Base-by-base conservation (phyloP, 1,140 invertebrate species). In the Oryctes rhinoceros region DNA sequence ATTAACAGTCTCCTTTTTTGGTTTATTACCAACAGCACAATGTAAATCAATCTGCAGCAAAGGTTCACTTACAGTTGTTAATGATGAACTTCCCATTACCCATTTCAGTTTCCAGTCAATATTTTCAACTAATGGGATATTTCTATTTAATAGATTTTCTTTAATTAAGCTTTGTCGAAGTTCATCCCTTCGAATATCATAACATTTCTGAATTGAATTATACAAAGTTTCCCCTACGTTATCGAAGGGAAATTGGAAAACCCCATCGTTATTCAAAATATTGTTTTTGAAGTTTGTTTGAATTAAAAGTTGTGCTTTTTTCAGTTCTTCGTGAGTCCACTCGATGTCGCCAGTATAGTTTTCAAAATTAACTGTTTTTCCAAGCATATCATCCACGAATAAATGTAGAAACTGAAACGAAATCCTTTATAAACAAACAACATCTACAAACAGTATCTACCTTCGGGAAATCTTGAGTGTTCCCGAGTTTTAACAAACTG, bases 51-150 rank as follows among this genome's bases (percentile, higher is more conserved):
- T 39, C 78, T 87, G 87, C 24, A 86, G 67, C n/a, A 86, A 78
- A 10, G 86, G 84, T 81, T 87, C 83, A 71, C 82, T 82, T n/a
- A 85, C 49, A 35, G 82, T 76, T 30, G 81, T 78, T 59, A 86
- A 80, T 47, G 83, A 85, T 15, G 87, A 87, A 80, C 83, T 85
- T 11, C 87, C 87, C 30, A 87, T 71, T 6, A 87, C 78, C 87
- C 86, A 87, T 80, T 86, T 87, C 47, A 87, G 53, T 80, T 84
- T 87, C 87, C 87, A 87, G 81, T 87, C 86, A 71, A 86, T 83
- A 81, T 85, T 85, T 82, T 86, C 82, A 18, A 87, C 84, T 20
- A 87, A 75, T 37, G 67, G 82, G 67, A 83, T 77, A 76, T 81
- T 81, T 74, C 65, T 81, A 48, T 81, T 80, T 4, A 82, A 7